Conservation (phyloP, 2,113 vertebrate species). For the Desmodus rotundus region DNA sequence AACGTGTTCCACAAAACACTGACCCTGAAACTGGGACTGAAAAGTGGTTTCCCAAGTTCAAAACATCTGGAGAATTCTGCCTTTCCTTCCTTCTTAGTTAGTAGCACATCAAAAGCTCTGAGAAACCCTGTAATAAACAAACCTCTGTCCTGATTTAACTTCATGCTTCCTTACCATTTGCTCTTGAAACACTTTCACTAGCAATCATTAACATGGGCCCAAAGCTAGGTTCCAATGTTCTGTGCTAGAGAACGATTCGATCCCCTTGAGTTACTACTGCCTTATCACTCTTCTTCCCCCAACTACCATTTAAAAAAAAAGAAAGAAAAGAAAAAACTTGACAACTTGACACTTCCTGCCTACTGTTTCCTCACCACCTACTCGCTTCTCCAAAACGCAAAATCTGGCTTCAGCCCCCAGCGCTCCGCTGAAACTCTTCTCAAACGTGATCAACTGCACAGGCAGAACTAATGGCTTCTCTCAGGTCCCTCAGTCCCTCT, state of each 20-base stretch:
- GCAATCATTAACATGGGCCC: conserved; percentile 41
- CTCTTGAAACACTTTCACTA: background rate
- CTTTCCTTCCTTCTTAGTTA: conserved; percentile 3
- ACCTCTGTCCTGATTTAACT: conserved; percentile 9
- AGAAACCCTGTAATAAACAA: conserved; percentile 19
- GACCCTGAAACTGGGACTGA: background rate
- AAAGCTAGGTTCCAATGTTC: background rate
- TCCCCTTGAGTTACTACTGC: background rate
- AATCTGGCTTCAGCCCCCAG: background rate
- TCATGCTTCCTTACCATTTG: conserved; percentile 33
- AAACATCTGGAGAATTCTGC: background rate
- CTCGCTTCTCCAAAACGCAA: conserved; percentile 4
- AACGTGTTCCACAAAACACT: background rate
- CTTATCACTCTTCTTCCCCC: conserved; percentile 18
- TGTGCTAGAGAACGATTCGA: background rate
- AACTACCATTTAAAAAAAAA: background rate
- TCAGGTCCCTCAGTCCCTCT: background rate
- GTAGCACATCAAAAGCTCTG: background rate
- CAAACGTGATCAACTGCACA: background rate
- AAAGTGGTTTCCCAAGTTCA: conserved; percentile 21
- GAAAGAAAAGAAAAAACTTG: background rate
- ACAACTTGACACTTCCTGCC: conserved; percentile 35
- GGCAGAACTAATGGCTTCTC: background rate
- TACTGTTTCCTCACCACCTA: conserved; percentile 35
- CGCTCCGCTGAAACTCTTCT: background rate